Evolutionary conservation across 2,113 vertebrate genomes (phyloP).

Genomic region (Semicossyphus pulcher): DNA sequence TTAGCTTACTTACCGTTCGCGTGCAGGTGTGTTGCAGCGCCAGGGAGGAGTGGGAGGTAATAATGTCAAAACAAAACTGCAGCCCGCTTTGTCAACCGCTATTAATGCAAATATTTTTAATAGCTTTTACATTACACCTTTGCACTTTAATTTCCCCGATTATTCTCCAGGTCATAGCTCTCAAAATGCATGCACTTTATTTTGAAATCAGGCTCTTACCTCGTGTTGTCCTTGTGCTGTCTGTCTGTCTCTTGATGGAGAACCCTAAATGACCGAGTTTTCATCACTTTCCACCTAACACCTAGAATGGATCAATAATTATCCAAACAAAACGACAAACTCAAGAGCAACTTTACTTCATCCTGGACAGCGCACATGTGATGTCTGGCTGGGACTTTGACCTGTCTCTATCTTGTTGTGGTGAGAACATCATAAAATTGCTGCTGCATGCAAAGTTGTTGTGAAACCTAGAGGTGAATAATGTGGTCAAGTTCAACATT

Average conservation of each 20-base stretch:
- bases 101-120: background rate
- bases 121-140: background rate
- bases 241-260: background rate
- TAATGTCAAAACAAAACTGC: background rate
- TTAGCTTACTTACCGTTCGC: slow-evolving; percentile 10
- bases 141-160: background rate
- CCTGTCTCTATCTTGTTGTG: slow-evolving; percentile 68
- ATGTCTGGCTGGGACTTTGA: slow-evolving; percentile 70
- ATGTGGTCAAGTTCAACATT: slow-evolving; percentile 17
- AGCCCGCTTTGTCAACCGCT: background rate
- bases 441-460: slow-evolving; percentile 52
- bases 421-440: slow-evolving; percentile 63
- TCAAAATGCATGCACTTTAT: background rate
- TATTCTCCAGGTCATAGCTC: no score
- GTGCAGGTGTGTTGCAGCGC: slow-evolving; percentile 26
- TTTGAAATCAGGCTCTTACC: slow-evolving; percentile 45
- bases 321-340: slow-evolving; percentile 12
- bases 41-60: slow-evolving; percentile 13
- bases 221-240: background rate
- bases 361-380: slow-evolving; percentile 30
- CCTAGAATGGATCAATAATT: slow-evolving; percentile 10
- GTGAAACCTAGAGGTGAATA: slow-evolving; percentile 44
- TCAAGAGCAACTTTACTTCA: slow-evolving; percentile 22
- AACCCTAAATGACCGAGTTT: background rate
- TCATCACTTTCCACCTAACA: slow-evolving; percentile 3